These are phyloP conservation scores for Hemiscyllium ocellatum DNA, from an alignment of 2,113 vertebrate genomes.

Conservation along the genomic window DNA sequence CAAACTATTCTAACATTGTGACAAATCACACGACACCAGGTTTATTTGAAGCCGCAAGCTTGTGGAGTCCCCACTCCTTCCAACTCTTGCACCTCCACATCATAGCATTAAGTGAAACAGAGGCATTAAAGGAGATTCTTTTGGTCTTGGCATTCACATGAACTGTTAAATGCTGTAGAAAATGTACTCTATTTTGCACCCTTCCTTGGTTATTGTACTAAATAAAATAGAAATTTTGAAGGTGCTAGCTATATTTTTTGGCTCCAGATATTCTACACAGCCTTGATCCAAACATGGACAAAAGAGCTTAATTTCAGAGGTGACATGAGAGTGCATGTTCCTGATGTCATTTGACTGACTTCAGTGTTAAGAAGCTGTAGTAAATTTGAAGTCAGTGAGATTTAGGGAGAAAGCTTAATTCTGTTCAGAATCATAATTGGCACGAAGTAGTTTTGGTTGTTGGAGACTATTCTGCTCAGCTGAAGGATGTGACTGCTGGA, in stretches of 20 bases:
- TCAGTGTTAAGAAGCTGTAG: too few species aligned
- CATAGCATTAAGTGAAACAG: neutral
- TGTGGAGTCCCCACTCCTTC: too few species aligned
- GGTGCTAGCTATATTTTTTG: neutral
- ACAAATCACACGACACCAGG: too few species aligned
- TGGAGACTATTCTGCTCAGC: too few species aligned
- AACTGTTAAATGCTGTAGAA: neutral
- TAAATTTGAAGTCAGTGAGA: too few species aligned
- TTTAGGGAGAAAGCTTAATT: too few species aligned
- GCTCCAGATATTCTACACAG: neutral
- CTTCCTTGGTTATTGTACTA: neutral
- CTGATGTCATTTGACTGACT: too few species aligned
- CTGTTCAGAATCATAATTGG: too few species aligned
- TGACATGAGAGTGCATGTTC: neutral
- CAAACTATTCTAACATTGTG: neutral
- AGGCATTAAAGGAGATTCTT: neutral
- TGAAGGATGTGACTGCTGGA: too few species aligned
- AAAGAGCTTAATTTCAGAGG: neutral
- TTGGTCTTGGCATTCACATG: neutral
- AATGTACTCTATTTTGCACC: neutral
- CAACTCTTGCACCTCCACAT: too few species aligned
- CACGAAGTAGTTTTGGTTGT: too few species aligned
- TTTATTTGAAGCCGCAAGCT: too few species aligned
- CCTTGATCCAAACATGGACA: neutral
- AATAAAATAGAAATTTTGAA: neutral